phyloP scores from a whole-genome alignment of 2,888 invertebrate species.

The Pheosia gnoma region DNA sequence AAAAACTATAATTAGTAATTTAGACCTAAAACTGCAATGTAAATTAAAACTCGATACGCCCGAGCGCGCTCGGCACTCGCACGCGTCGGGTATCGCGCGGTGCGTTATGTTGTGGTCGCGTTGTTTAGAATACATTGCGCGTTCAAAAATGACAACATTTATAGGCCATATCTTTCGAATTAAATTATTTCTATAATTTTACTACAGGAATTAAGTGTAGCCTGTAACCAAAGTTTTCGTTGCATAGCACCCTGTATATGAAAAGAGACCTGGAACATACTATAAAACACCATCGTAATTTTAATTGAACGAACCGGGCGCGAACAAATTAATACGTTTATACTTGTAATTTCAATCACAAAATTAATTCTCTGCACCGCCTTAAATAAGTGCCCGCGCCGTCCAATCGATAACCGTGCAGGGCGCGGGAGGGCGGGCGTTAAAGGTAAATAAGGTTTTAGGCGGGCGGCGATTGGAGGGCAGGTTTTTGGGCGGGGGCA shows the following conservation, averaged over 20 bases:
- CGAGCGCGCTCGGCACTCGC: no score
- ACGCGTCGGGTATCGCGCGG: no score
- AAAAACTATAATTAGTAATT: no score
- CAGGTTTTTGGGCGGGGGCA: conserved; percentile 47
- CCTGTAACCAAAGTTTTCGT: no score
- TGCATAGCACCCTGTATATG: not conserved
- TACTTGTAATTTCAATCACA: conserved; percentile 80
- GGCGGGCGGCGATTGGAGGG: conserved; percentile 52
- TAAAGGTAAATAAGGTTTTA: conserved; percentile 78
- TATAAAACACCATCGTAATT: conserved; percentile 49
- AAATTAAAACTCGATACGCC: no score
- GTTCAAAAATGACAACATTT: no score
- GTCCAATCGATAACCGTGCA: conserved; percentile 78
- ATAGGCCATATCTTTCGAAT: no score
- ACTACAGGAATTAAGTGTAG: no score
- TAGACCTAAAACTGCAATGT: no score
- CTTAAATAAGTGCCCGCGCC: conserved; percentile 76
- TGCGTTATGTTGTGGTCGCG: no score
- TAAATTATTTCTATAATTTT: no score
- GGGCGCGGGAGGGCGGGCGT: conserved; percentile 69
- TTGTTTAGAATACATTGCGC: no score
- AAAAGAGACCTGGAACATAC: conserved; percentile 27
- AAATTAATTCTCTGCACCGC: conserved; percentile 78
- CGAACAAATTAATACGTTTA: conserved; percentile 68
- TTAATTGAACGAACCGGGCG: conserved; percentile 69